A percentile compares a stretch with the other conserved stretches of the same genome.
Evolutionary conservation across 2,888 invertebrate genomes (phyloP).

Genomic region (Leptinotarsa juncta): DNA sequence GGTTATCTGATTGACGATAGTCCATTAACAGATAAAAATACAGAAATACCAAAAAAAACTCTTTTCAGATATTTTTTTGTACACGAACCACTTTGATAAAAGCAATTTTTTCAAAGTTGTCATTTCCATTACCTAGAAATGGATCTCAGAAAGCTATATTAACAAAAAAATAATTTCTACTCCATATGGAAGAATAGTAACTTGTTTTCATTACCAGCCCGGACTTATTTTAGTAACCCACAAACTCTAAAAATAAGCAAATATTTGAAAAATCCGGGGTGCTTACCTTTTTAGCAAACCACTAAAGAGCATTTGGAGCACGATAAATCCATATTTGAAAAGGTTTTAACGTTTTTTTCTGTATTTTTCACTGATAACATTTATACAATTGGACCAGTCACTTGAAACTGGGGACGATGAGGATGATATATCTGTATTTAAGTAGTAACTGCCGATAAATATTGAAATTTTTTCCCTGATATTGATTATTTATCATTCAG

Average conservation of each 20-base stretch:
- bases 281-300: not conserved
- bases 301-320: not conserved
- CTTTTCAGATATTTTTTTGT: too few relatives aligned
- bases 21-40: not conserved
- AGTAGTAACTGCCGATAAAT: not conserved
- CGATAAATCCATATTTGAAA: not conserved
- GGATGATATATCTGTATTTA: not conserved
- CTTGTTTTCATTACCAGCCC: too few relatives aligned
- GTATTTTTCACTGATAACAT: not conserved
- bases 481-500: not conserved
- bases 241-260: not conserved
- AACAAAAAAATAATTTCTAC: not conserved
- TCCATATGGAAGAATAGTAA: too few relatives aligned
- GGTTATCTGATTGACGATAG: not conserved
- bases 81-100: too few relatives aligned
- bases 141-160: too few relatives aligned
- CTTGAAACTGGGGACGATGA: not conserved
- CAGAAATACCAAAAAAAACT: too few relatives aligned
- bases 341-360: not conserved
- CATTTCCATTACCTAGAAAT: too few relatives aligned
- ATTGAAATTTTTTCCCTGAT: not conserved
- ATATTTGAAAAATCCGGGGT: not conserved
- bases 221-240: not conserved
- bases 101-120: too few relatives aligned
- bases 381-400: constrained; percentile 1